Conservation (phyloP, 2,888 invertebrate genomes). For the Bhutanitis thaidina region DNA sequence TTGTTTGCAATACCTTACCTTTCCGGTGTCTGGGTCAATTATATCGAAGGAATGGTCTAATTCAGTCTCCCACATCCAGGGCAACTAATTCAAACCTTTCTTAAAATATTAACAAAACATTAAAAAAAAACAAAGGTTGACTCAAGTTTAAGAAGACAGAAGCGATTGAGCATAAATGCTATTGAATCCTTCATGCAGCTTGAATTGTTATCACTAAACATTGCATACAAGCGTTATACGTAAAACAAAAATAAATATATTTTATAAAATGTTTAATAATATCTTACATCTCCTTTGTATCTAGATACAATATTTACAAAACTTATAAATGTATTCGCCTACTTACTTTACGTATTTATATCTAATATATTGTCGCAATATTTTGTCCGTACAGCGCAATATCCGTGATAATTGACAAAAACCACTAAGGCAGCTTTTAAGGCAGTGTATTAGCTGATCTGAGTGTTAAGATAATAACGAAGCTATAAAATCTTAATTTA, state of each 20-base stretch:
- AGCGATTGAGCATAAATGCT: too few relatives aligned
- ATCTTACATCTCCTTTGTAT: constrained; percentile 69
- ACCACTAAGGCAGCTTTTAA: constrained; percentile 28
- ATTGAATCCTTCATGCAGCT: too few relatives aligned
- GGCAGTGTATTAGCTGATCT: constrained; percentile 55
- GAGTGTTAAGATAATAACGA: constrained; percentile 46
- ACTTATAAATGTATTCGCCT: constrained; percentile 41
- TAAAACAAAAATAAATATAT: constrained; percentile 17
- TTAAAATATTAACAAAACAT: too few relatives aligned
- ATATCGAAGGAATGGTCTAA: too few relatives aligned
- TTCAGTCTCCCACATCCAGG: too few relatives aligned
- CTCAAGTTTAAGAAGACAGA: too few relatives aligned
- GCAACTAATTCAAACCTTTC: too few relatives aligned
- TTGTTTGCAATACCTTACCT: too few relatives aligned
- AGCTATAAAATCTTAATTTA: constrained; percentile 39
- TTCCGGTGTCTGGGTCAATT: too few relatives aligned
- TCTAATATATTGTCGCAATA: constrained; percentile 52
- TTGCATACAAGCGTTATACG: too few relatives aligned
- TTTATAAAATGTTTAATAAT: constrained; percentile 67
- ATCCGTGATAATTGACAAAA: constrained; percentile 22
- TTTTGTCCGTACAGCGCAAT: constrained; percentile 30
- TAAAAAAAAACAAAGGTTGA: too few relatives aligned
- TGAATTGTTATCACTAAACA: too few relatives aligned
- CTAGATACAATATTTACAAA: constrained; percentile 78
- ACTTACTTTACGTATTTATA: constrained; percentile 38